phyloP scores from a whole-genome alignment of 2,113 vertebrate species.

The Parotia lawesii region DNA sequence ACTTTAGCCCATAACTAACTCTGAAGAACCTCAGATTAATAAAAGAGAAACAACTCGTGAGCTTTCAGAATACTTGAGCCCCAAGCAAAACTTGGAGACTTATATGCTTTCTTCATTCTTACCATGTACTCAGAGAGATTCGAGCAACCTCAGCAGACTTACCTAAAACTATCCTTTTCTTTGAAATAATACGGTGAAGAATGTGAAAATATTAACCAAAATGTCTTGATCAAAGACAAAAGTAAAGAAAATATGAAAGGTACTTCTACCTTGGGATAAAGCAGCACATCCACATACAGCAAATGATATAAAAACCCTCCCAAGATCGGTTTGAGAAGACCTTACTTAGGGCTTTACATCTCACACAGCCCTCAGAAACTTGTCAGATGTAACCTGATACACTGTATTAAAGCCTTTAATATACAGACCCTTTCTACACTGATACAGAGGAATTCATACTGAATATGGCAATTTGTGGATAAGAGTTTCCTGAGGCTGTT shows the following conservation, averaged over 20 bases:
- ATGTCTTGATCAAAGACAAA: background rate
- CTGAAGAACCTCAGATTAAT: background rate
- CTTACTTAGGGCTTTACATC: background rate
- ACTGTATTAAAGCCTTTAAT: background rate
- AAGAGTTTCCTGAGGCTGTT: background rate
- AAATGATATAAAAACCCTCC: background rate
- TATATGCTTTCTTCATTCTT: background rate
- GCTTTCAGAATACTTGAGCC: background rate
- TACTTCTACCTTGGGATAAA: background rate
- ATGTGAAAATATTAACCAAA: background rate
- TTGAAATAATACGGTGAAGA: background rate
- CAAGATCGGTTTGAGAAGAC: background rate
- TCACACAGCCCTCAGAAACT: background rate
- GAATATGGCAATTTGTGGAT: background rate
- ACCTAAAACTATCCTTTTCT: background rate
- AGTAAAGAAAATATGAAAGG: background rate
- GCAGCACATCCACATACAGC: background rate
- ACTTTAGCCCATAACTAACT: background rate
- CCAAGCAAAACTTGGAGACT: background rate
- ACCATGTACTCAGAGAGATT: background rate
- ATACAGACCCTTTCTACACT: background rate
- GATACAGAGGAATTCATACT: background rate
- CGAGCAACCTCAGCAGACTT: background rate
- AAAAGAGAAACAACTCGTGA: background rate
- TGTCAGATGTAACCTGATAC: background rate